These are phyloP conservation scores for Drosophila differens DNA, from an alignment of 2,888 invertebrate species.

Conservation along the genomic window DNA sequence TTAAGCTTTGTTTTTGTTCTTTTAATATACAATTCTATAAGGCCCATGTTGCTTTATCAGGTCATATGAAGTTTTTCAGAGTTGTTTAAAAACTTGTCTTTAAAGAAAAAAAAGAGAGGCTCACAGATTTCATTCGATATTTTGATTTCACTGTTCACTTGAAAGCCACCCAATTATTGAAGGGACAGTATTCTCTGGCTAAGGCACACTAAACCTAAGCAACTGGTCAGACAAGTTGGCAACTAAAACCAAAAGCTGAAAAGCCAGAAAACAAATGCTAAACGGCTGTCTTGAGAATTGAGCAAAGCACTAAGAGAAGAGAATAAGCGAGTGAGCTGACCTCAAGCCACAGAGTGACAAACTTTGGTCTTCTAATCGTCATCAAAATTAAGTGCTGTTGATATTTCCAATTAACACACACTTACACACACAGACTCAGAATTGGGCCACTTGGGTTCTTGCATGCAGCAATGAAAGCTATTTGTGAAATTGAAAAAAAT, in stretches of 20 bases:
- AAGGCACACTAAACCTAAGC: slow-evolving; percentile 11
- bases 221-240: slow-evolving; percentile 17
- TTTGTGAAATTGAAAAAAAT: slow-evolving; percentile 70
- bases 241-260: slow-evolving; percentile 11
- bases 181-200: neutral
- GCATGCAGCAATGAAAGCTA: slow-evolving; percentile 53
- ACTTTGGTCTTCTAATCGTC: slow-evolving; percentile 69
- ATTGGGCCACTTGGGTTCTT: slow-evolving; percentile 35
- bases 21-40: neutral
- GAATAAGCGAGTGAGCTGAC: slow-evolving; percentile 11
- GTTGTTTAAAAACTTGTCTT: neutral
- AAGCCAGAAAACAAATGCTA: slow-evolving; percentile 35
- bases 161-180: neutral
- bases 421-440: slow-evolving; percentile 22
- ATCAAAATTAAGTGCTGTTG: slow-evolving; percentile 70
- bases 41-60: neutral
- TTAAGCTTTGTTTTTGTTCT: neutral
- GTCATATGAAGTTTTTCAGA: neutral
- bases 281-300: slow-evolving; percentile 62
- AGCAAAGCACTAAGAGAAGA: slow-evolving; percentile 15
- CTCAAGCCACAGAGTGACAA: slow-evolving; percentile 22
- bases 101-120: neutral
- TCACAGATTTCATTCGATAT: no score
- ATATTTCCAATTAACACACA: slow-evolving; percentile 76
- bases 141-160: neutral